phyloP scores from a whole-genome alignment of 1,140 invertebrate genomes.

The Drosophila murphyi region DNA sequence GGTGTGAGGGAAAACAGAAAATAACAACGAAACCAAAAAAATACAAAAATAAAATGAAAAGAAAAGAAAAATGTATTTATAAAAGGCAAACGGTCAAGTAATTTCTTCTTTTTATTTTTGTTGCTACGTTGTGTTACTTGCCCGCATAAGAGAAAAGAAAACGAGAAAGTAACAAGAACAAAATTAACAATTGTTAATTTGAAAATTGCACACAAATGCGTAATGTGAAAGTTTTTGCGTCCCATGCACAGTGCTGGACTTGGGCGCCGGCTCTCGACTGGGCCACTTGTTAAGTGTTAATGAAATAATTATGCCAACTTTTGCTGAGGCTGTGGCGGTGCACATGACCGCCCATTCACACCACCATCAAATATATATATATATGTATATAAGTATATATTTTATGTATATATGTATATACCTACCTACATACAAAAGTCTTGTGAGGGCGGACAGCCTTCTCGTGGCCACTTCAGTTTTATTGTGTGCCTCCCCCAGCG shows the following conservation, averaged over 20 bases:
- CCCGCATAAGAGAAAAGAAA: constrained; percentile 59
- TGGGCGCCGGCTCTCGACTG: constrained; percentile 20
- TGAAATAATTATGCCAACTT: constrained; percentile 83
- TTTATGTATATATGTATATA: not conserved
- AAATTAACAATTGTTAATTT: constrained; percentile 83
- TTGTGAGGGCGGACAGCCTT: constrained; percentile 7
- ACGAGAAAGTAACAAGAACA: constrained; percentile 39
- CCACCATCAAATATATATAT: constrained; percentile 21
- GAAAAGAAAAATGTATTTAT: constrained; percentile 64
- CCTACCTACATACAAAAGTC: not conserved
- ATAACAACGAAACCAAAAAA: constrained; percentile 47
- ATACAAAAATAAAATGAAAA: constrained; percentile 16
- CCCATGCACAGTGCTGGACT: constrained; percentile 29
- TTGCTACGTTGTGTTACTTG: constrained; percentile 38
- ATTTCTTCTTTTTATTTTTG: constrained; percentile 53
- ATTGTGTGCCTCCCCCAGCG: constrained; percentile 55
- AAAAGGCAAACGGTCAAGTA: constrained; percentile 79
- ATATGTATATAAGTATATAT: not conserved
- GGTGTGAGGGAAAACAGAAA: constrained; percentile 27
- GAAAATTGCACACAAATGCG: constrained; percentile 82
- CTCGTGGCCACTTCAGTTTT: constrained; percentile 73
- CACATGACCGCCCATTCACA: constrained; percentile 38
- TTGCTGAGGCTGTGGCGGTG: constrained; percentile 38
- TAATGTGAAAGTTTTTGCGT: constrained; percentile 77
- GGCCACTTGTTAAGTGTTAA: constrained; percentile 82